These are phyloP conservation scores for Brienomyrus brachyistius DNA, from an alignment of 2,113 vertebrate genomes.

Conservation along the genomic window DNA sequence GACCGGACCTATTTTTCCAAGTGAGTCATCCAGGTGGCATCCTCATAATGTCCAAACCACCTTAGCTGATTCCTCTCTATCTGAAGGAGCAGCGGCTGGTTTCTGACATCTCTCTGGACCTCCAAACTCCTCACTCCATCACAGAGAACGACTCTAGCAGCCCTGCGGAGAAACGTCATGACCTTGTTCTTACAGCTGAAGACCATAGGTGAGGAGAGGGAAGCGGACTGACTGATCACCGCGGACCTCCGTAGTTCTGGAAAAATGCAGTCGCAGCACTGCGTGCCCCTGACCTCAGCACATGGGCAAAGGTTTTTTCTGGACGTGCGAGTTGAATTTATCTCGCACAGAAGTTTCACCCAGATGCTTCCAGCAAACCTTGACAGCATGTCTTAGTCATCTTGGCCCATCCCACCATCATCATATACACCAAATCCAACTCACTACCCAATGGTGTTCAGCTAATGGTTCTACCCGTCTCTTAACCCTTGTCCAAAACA, in stretches of 20 bases:
- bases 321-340: neutral
- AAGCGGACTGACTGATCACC: neutral
- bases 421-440: neutral
- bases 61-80: neutral
- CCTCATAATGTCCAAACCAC: neutral
- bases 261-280: neutral
- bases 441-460: neutral
- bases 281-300: neutral
- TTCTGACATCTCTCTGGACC: neutral
- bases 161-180: neutral
- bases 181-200: neutral
- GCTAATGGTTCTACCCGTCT: neutral
- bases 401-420: neutral
- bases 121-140: neutral
- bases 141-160: neutral
- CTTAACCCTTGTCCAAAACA: neutral
- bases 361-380: neutral
- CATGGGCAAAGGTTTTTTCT: neutral
- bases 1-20: neutral
- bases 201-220: neutral
- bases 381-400: neutral
- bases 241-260: neutral
- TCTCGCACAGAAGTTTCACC: neutral
- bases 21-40: neutral
- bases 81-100: neutral